These are phyloP conservation scores for Rostratula benghalensis DNA, from an alignment of 2,113 vertebrate genomes.

Conservation along the genomic window DNA sequence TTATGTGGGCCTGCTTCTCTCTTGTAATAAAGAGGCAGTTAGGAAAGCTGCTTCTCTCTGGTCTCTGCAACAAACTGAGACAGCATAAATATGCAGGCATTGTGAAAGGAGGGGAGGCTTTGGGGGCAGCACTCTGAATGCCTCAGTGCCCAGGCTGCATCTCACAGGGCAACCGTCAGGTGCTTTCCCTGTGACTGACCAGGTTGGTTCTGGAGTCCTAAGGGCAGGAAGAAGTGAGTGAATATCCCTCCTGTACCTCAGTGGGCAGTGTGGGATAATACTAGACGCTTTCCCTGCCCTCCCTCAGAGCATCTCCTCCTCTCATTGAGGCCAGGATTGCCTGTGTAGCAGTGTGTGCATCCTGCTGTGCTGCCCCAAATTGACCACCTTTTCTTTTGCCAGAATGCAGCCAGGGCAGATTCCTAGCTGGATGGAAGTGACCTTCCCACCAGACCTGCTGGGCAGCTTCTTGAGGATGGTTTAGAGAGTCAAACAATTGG, in stretches of 20 bases:
- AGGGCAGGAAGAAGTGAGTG: background rate
- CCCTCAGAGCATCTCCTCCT: background rate
- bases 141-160: background rate
- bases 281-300: background rate
- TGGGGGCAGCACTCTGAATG: background rate
- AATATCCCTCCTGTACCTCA: background rate
- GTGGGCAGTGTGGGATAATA: background rate
- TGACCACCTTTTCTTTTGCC: background rate
- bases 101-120: background rate
- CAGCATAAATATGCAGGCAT: rapidly evolving
- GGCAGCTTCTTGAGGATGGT: background rate
- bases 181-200: background rate
- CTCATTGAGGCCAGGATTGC: background rate
- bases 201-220: background rate
- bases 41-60: background rate
- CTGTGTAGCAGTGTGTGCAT: background rate
- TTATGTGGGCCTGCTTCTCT: background rate
- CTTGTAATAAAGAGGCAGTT: background rate
- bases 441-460: constrained; percentile 35
- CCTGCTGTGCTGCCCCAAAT: background rate
- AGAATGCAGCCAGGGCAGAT: constrained; percentile 54
- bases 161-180: background rate
- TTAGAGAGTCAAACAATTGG: background rate
- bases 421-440: constrained; percentile 15
- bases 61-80: background rate